A percentile compares a stretch with the other conserved stretches of the same genome.
Conservation (phyloP, 2,797 vertebrate species). For the Catharus ustulatus region DNA sequence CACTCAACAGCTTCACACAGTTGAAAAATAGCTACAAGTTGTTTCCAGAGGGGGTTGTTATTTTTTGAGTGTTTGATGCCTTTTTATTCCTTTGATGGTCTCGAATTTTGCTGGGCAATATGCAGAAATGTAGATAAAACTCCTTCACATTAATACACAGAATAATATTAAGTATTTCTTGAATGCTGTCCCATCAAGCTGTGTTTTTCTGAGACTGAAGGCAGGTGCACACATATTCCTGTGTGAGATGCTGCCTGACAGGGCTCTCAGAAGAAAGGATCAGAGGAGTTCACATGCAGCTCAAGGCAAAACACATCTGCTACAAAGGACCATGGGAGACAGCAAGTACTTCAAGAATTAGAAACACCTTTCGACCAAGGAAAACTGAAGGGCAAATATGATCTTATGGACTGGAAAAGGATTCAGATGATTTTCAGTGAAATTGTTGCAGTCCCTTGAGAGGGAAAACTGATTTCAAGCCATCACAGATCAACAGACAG, state of each 20-base stretch:
- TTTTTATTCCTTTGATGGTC: not conserved
- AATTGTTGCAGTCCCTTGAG: not conserved
- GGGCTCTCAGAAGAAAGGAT: not conserved
- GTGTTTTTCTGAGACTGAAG: not conserved
- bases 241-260: not conserved
- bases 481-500: not conserved
- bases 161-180: not conserved
- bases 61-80: not conserved
- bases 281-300: not conserved
- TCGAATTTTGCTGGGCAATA: not conserved
- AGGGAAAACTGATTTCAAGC: not conserved
- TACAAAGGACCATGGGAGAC: not conserved
- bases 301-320: not conserved
- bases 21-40: not conserved
- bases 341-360: not conserved
- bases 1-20: not conserved
- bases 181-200: not conserved
- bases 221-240: not conserved
- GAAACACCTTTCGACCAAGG: not conserved
- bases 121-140: not conserved
- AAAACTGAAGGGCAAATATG: not conserved
- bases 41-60: not conserved
- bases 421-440: not conserved
- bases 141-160: not conserved
- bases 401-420: not conserved